Conservation (phyloP, 2,113 vertebrate genomes). For the Chaenogobius annularis region DNA sequence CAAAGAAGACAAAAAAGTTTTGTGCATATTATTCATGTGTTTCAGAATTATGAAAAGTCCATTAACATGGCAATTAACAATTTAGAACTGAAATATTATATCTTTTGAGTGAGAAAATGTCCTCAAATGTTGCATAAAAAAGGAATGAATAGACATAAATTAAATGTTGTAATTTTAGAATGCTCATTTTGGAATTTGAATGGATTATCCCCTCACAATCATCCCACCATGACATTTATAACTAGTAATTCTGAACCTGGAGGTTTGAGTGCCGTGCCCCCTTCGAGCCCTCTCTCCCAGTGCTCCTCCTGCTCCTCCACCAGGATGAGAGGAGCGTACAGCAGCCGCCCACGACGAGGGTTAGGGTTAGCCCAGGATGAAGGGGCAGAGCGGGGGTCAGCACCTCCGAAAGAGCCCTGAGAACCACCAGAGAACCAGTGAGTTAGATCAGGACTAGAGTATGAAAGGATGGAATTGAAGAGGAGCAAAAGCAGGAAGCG, state of each 20-base stretch:
- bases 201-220: too few species aligned
- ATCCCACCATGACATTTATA: not conserved
- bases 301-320: slow-evolving; percentile 78
- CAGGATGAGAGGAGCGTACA: slow-evolving; percentile 87
- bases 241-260: not conserved
- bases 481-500: not conserved
- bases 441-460: not conserved
- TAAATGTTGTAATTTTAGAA: too few species aligned
- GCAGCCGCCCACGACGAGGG: slow-evolving; percentile 80
- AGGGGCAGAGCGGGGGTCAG: slow-evolving; percentile 58
- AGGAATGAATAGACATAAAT: too few species aligned
- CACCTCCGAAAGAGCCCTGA: slow-evolving; percentile 61
- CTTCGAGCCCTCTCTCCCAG: slow-evolving; percentile 43
- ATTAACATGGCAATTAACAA: too few species aligned
- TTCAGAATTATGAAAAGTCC: too few species aligned
- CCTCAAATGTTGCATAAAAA: too few species aligned
- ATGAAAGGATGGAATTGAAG: not conserved
- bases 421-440: not conserved
- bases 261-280: slow-evolving; percentile 28
- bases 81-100: too few species aligned
- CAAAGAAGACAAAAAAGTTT: not conserved
- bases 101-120: too few species aligned
- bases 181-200: too few species aligned
- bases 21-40: not conserved
- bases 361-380: slow-evolving; percentile 84